Percentiles rank a stretch among this genome's conserved stretches.
phyloP scores from a whole-genome alignment of 2,113 vertebrate species.

The Brevimyrus niger region DNA sequence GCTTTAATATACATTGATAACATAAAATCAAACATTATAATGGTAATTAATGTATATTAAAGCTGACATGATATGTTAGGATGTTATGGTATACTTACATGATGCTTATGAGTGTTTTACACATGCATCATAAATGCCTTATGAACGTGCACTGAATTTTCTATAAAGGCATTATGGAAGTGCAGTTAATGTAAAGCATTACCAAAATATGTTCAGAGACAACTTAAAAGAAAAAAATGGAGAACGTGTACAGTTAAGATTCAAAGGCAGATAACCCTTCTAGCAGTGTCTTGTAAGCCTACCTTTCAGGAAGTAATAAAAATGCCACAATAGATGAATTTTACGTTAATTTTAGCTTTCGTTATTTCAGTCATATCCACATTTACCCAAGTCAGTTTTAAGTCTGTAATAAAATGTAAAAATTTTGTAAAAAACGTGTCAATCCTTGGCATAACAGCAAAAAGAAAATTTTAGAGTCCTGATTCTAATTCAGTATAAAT shows the following conservation, averaged over 20 bases:
- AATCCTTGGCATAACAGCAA: not conserved
- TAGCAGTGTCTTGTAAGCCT: not conserved
- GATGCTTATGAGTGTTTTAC: not conserved
- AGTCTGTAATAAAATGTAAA: not conserved
- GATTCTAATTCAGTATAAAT: not conserved
- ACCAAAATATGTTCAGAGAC: not conserved
- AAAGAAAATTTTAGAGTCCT: constrained; percentile 26
- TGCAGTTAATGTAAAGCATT: not conserved
- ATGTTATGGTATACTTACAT: not conserved
- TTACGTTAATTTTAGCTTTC: not conserved
- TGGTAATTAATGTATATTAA: not conserved
- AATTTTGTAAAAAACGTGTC: not conserved
- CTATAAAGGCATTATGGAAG: not conserved
- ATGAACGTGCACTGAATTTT: not conserved
- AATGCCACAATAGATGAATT: not conserved
- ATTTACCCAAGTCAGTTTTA: not conserved
- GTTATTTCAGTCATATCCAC: not conserved
- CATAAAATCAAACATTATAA: not conserved
- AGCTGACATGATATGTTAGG: not conserved
- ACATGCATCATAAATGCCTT: not conserved
- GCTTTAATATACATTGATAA: not conserved
- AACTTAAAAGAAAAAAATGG: not conserved
- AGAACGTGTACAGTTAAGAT: not conserved
- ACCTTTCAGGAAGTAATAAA: not conserved
- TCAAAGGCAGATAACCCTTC: not conserved